phyloP scores from a whole-genome alignment of 2,797 vertebrate species.

The Pseudochirops cupreus region DNA sequence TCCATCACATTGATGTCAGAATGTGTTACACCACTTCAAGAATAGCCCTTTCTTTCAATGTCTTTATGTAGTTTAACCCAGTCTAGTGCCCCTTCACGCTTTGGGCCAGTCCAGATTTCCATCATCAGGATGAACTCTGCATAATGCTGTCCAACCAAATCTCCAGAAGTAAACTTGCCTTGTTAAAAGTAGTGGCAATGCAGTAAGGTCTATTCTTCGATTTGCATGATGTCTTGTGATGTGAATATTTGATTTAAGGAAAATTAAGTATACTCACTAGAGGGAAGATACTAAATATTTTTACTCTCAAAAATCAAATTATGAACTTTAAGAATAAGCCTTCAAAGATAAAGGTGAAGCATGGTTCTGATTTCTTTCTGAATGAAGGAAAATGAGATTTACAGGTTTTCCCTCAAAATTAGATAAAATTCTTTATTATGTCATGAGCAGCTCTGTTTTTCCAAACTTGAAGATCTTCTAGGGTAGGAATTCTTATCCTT shows the following conservation, averaged over 20 bases:
- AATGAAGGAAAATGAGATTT: slow-evolving; percentile 31
- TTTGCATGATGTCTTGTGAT: slow-evolving; percentile 28
- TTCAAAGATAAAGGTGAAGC: slow-evolving; percentile 49
- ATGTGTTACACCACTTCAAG: neutral
- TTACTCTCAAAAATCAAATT: slow-evolving; percentile 31
- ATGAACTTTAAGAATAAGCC: slow-evolving; percentile 23
- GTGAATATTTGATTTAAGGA: slow-evolving; percentile 51
- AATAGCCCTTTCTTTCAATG: neutral
- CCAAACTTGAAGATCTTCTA: slow-evolving; percentile 34
- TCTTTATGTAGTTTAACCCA: slow-evolving; percentile 21
- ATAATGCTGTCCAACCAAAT: slow-evolving; percentile 30
- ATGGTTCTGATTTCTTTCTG: slow-evolving; percentile 36
- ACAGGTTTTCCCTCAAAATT: slow-evolving; percentile 17
- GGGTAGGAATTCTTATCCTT: neutral
- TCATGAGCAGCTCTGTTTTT: slow-evolving; percentile 43
- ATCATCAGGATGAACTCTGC: slow-evolving; percentile 21
- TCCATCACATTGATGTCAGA: neutral
- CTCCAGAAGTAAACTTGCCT: slow-evolving; percentile 19
- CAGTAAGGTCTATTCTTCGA: slow-evolving; percentile 39
- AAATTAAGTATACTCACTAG: slow-evolving; percentile 31
- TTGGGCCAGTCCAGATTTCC: slow-evolving; percentile 27
- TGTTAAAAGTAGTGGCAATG: slow-evolving; percentile 42
- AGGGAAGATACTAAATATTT: neutral
- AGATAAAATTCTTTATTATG: slow-evolving; percentile 11
- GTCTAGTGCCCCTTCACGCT: slow-evolving; percentile 6